Base-by-base conservation (phyloP, 2,888 invertebrate species). In the Exocentrus adspersus region DNA sequence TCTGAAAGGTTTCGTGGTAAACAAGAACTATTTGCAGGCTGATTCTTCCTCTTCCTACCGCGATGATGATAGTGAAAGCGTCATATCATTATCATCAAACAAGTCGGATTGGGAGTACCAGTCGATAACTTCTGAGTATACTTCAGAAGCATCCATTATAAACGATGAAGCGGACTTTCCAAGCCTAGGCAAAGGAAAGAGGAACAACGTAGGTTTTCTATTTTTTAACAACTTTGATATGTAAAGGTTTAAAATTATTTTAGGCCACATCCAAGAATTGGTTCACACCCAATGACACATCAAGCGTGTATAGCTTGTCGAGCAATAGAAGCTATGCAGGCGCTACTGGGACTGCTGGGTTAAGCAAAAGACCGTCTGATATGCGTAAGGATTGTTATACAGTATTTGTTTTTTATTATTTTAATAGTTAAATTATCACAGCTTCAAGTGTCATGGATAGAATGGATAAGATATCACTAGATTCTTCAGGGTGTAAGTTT, bases 41-140 rank as follows among this genome's bases (percentile, higher is more conserved):
- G 16, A 2, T 5, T 28, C 19, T 19, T 56, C 56, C 21, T 12
- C 46, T 12, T 14, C 37, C n/a, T n/a, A n/a, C 46, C 57, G 45
- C 19, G 67, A 67, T 0, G 65, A 65, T 32, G 69, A 69, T 45
- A 53, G 59, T 1, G 64, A 61, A 0, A 63, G 61, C 21, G 51
- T 64, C 10, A 46, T 53, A 1, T 69, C 69, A n/a, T 57, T 65
- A 24, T 67, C n/a, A n/a, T n/a, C 69, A 17, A 67, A 58, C 32
- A 61, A 52, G 48, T 69, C 69, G 1, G 67, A 69, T 12, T 69
- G 67, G 67, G 69, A 69, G 1, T 62, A 51, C 48, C 52, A 62
- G 20, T 69, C 60, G 6, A 20, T 46, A 2, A 46, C 46, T 46
- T 57, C 57, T 19, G 46, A 32, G 9, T 4, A 41, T 28, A 28